Conservation (phyloP, 2,888 invertebrate species). For the Drosophila picticornis region DNA sequence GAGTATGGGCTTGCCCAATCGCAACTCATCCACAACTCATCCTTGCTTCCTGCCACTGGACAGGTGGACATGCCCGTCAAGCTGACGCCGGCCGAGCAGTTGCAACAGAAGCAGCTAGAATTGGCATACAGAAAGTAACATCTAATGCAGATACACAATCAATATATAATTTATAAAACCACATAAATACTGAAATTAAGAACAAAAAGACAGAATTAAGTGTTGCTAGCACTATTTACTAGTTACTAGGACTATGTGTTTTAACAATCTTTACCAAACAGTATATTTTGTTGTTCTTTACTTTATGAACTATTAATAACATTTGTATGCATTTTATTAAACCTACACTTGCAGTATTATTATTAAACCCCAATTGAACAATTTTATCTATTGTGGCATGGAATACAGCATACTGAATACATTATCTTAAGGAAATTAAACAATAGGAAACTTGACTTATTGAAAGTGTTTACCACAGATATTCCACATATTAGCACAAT, state of each 20-base stretch:
- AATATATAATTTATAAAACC: not conserved
- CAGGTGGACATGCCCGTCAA: conserved; percentile 75
- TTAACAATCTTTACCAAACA: not conserved
- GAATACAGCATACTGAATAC: not conserved
- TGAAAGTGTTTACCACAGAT: not conserved
- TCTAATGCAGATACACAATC: not conserved
- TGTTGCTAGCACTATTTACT: not conserved
- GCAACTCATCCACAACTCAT: not conserved
- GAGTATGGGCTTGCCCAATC: conserved; percentile 13
- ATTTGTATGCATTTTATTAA: not conserved
- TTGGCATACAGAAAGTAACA: conserved; percentile 41
- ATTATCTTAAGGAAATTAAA: not conserved
- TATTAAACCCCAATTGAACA: not conserved
- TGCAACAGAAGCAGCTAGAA: conserved; percentile 24
- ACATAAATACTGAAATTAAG: not conserved
- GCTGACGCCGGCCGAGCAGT: conserved; percentile 7
- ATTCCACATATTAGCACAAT: not conserved
- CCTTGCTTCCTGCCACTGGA: conserved; percentile 58
- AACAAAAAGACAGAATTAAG: not conserved
- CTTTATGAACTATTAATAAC: not conserved
- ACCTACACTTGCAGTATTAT: not conserved
- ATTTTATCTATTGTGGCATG: not conserved
- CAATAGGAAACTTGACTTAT: not conserved
- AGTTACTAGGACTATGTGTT: not conserved
- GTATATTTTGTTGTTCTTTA: not conserved